Evolutionary conservation across 2,888 invertebrate genomes (phyloP).

Genomic region (Andrena marginata): DNA sequence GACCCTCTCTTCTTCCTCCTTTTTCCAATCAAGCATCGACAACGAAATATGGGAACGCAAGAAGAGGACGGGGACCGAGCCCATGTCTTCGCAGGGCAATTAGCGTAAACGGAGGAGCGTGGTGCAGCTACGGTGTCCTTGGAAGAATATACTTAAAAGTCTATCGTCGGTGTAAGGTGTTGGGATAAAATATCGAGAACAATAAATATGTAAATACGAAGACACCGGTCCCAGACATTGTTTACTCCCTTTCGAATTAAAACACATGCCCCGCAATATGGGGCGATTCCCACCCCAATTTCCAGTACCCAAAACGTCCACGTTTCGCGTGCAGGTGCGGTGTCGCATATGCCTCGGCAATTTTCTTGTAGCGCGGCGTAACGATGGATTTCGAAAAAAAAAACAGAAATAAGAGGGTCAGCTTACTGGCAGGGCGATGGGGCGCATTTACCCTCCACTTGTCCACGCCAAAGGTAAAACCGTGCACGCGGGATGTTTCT

Average conservation of each 20-base stretch:
- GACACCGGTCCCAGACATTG: conserved; percentile 8
- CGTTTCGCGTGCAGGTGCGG: conserved; percentile 6
- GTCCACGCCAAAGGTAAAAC: not conserved
- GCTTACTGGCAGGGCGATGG: not conserved
- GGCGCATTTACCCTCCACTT: not conserved
- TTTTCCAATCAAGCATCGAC: conserved; percentile 67
- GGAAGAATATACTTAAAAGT: conserved; percentile 36
- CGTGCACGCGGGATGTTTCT: not conserved
- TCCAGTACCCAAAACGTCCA: not conserved
- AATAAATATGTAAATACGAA: conserved; percentile 62
- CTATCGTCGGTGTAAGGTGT: conserved; percentile 61
- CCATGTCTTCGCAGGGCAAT: conserved; percentile 33
- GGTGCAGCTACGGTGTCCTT: not conserved
- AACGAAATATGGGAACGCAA: conserved; percentile 78
- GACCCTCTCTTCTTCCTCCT: not conserved
- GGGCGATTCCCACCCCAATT: conserved; percentile 12
- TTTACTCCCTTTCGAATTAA: not conserved
- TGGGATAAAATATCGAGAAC: conserved; percentile 66
- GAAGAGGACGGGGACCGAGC: conserved; percentile 70
- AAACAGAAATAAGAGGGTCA: not conserved
- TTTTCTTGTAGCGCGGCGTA: conserved; percentile 1
- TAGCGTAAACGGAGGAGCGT: conserved; percentile 20
- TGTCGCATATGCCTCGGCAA: conserved; percentile 9
- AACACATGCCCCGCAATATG: not conserved
- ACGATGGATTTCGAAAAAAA: not conserved